Evolutionary conservation across 2,113 vertebrate species (phyloP).

Genomic region (Cyanoramphus novaezelandiae): DNA sequence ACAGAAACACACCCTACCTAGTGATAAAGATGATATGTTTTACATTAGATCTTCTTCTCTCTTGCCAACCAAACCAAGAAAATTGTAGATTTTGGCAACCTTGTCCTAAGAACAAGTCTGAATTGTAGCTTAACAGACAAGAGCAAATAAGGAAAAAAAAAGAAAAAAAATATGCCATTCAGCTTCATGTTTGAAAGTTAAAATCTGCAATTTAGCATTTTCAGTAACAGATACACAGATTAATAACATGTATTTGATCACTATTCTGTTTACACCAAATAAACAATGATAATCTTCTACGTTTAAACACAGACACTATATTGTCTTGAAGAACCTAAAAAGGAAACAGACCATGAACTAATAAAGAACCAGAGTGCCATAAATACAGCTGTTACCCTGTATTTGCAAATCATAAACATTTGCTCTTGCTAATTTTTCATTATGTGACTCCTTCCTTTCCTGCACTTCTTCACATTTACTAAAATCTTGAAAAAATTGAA

Average conservation of each 20-base stretch:
- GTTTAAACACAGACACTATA: neutral
- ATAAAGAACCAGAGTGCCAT: neutral
- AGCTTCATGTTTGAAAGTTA: neutral
- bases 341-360: neutral
- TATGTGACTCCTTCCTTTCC: neutral
- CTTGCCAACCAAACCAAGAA: neutral
- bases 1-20: neutral
- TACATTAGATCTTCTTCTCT: neutral
- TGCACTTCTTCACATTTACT: neutral
- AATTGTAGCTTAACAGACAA: neutral
- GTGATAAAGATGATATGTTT: neutral
- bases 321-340: neutral
- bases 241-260: neutral
- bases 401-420: neutral
- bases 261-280: neutral
- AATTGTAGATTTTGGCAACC: neutral
- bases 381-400: neutral
- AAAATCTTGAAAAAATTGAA: neutral
- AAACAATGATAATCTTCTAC: neutral
- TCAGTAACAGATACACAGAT: neutral
- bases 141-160: neutral
- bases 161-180: neutral
- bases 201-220: neutral
- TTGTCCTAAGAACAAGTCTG: neutral
- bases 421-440: neutral